A percentile compares a stretch with the other conserved stretches of the same genome.
Evolutionary conservation across 2,888 invertebrate genomes (phyloP).

Genomic region (Ochropleura leucogaster): DNA sequence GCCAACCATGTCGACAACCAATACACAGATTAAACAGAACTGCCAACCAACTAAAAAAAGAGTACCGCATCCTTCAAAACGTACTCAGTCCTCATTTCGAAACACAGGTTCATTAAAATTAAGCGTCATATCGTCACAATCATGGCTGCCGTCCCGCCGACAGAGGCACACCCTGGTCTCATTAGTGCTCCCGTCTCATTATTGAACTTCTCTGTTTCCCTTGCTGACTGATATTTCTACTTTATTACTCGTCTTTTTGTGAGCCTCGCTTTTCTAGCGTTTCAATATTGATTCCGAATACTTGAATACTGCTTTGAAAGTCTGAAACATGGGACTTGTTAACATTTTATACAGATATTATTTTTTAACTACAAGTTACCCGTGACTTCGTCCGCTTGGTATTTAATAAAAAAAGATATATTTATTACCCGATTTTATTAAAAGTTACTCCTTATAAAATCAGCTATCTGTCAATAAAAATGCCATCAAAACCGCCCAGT

Average conservation of each 20-base stretch:
- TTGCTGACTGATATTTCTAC: conserved; percentile 32
- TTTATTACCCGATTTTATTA: too few relatives aligned
- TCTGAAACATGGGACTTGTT: neutral
- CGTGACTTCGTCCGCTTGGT: too few relatives aligned
- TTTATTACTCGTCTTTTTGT: conserved; percentile 19
- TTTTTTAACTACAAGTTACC: neutral
- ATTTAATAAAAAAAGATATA: too few relatives aligned
- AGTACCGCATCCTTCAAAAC: conserved; percentile 19
- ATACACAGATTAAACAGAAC: neutral
- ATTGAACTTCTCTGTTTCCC: conserved; percentile 22
- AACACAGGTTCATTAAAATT: conserved; percentile 45
- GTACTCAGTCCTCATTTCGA: conserved; percentile 18
- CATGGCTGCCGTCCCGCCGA: conserved; percentile 15
- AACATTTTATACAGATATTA: neutral
- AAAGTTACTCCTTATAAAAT: too few relatives aligned
- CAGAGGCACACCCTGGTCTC: conserved; percentile 10
- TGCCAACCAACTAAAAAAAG: neutral
- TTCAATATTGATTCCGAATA: conserved; percentile 21
- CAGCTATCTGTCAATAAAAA: too few relatives aligned
- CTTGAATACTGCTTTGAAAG: neutral
- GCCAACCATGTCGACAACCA: neutral
- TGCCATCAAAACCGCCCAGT: too few relatives aligned
- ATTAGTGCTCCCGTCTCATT: conserved; percentile 43
- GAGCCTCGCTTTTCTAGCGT: neutral
- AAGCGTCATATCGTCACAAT: conserved; percentile 28